Base-by-base conservation (phyloP, 1,140 invertebrate species). In the Scylla paramamosain region DNA sequence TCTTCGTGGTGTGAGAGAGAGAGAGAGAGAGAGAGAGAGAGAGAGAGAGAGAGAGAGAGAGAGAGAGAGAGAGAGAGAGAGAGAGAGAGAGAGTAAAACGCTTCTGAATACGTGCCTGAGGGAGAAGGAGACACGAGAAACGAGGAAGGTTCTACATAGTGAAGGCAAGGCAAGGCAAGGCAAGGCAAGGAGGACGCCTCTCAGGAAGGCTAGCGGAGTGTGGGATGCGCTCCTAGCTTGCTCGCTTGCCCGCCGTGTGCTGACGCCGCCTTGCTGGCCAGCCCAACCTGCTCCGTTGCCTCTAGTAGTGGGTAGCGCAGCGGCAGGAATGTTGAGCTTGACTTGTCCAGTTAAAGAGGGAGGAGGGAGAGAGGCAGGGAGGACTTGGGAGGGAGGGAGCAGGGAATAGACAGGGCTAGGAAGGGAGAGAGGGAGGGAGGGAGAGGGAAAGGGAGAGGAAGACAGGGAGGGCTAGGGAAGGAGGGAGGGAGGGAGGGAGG, bases 1-100 rank as follows among this genome's bases (percentile, higher is more conserved):
- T 4, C 2, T 4, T 2, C 6, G 6, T 39, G 1, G 39, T 2
- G 39, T 4, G 10, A 14, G 52, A 59, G 52, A 59, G 52, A 59
- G 52, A 59, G 52, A 59, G 52, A 59, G 52, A 59, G 52, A 59
- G 52, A 59, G 52, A 59, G 52, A 59, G 52, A 59, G 67, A 77
- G 67, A 77, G n/a, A n/a, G 67, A 77, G 67, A 77, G n/a, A n/a
- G 67, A 77, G 67, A 77, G 67, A n/a, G 67, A 77, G 67, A n/a
- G n/a, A 77, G 67, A 77, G 20, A 77, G 20, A 25, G 59, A 67
- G 59, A 67, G 20, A 25, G 59, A 67, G 59, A 48, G 59, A 67
- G 59, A 25, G 20, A 67, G 59, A n/a, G 67, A 77, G n/a, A 8
- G 67, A 77, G 67, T 1, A 77, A 7, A 20, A 12, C 52, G 52